A percentile compares a stretch with the other conserved stretches of the same genome.
These are phyloP conservation scores for Drepana arcuata DNA, from an alignment of 1,140 invertebrate species.

Conservation along the genomic window DNA sequence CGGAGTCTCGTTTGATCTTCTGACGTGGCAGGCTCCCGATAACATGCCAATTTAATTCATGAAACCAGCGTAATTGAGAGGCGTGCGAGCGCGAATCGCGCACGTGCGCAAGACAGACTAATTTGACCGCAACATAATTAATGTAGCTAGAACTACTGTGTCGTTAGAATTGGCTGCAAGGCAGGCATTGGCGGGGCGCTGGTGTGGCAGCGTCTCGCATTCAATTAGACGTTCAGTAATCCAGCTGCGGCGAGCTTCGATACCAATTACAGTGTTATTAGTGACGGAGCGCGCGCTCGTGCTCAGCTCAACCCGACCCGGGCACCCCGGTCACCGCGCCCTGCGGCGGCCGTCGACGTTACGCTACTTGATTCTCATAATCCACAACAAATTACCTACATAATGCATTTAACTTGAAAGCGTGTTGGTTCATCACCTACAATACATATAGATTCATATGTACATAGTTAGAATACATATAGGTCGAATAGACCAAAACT, in stretches of 20 bases:
- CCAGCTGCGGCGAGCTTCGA: slow-evolving; percentile 64
- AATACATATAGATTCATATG: too few relatives aligned
- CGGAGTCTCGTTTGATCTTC: slow-evolving; percentile 54
- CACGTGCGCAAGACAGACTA: slow-evolving; percentile 49
- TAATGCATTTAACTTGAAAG: too few relatives aligned
- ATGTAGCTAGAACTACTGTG: slow-evolving; percentile 28
- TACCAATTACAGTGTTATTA: slow-evolving; percentile 71
- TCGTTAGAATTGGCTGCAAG: too few relatives aligned
- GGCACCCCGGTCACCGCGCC: slow-evolving; percentile 3
- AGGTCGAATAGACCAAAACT: too few relatives aligned
- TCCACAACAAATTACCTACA: too few relatives aligned
- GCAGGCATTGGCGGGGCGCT: slow-evolving; percentile 23
- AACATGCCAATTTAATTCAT: slow-evolving; percentile 56
- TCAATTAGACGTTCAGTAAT: slow-evolving; percentile 71
- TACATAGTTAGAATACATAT: too few relatives aligned
- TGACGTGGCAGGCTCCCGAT: slow-evolving; percentile 24
- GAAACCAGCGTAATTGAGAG: slow-evolving; percentile 48
- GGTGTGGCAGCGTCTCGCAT: slow-evolving; percentile 56
- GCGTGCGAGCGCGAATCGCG: slow-evolving; percentile 21
- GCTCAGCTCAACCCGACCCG: slow-evolving; percentile 22
- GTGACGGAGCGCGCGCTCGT: slow-evolving; percentile 41
- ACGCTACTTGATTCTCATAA: slow-evolving; percentile 11
- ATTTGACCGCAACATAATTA: slow-evolving; percentile 62
- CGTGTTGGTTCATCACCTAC: too few relatives aligned
- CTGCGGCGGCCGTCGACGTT: not conserved